These are phyloP conservation scores for Lophius americanus DNA, from an alignment of 2,797 vertebrate genomes.

Conservation along the genomic window DNA sequence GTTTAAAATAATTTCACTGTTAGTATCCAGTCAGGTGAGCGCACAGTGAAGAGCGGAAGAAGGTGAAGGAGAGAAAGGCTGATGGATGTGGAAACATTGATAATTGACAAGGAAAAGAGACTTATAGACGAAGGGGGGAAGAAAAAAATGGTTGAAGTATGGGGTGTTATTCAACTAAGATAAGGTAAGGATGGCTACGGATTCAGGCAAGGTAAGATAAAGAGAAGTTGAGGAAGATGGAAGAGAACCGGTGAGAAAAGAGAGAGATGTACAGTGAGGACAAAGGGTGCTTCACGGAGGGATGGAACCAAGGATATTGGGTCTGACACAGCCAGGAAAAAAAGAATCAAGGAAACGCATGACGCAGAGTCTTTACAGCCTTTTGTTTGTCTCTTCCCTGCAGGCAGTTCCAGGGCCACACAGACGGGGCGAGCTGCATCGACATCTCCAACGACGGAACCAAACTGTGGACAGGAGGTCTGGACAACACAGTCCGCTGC, in stretches of 20 bases:
- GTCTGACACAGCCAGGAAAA: conserved; percentile 36
- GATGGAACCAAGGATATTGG: conserved; percentile 35
- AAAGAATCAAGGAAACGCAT: conserved; percentile 21
- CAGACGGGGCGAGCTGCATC: conserved; percentile 86
- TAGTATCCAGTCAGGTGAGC: conserved; percentile 12
- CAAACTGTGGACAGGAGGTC: conserved; percentile 88
- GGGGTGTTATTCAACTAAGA: conserved; percentile 14
- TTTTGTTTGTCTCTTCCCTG: background rate
- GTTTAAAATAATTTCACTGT: conserved; percentile 17
- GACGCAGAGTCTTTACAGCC: conserved; percentile 14
- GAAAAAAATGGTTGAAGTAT: conserved; percentile 9
- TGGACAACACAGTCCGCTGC: conserved; percentile 91
- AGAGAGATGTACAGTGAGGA: conserved; percentile 12
- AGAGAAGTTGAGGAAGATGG: background rate
- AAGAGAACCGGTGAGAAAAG: background rate
- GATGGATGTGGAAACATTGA: conserved; percentile 32
- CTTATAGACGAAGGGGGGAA: conserved; percentile 10
- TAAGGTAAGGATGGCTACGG: conserved; percentile 7
- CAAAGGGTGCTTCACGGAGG: conserved; percentile 16
- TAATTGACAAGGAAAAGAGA: conserved; percentile 11
- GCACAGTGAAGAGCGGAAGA: background rate
- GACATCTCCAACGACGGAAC: conserved; percentile 88
- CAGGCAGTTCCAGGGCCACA: conserved; percentile 80
- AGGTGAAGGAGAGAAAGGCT: conserved; percentile 1
- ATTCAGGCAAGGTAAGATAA: conserved; percentile 39